Percentiles rank a stretch among this genome's conserved stretches.
Conservation (phyloP, 2,888 invertebrate species). For the Schrankia costaestrigalis region DNA sequence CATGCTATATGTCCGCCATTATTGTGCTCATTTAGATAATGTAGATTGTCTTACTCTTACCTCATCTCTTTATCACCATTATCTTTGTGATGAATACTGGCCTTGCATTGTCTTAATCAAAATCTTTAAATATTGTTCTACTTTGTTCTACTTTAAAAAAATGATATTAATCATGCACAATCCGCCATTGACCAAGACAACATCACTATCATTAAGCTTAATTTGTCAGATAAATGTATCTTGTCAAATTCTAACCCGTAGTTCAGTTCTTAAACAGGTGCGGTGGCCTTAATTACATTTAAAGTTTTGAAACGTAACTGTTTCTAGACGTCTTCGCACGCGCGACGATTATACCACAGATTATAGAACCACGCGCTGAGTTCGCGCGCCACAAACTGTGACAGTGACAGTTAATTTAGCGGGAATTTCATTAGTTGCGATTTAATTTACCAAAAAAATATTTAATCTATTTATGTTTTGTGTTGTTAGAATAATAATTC, state of each 20-base stretch:
- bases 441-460: not conserved
- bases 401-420: slow-evolving; percentile 34
- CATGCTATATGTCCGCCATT: no score
- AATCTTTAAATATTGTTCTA: no score
- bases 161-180: no score
- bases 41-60: no score
- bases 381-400: slow-evolving; percentile 25
- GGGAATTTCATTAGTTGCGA: slow-evolving; percentile 17
- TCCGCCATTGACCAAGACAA: no score
- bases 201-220: no score
- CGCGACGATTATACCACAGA: slow-evolving; percentile 33
- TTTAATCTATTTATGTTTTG: not conserved
- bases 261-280: slow-evolving; percentile 29
- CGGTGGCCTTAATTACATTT: slow-evolving; percentile 32
- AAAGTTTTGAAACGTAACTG: slow-evolving; percentile 17
- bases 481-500: not conserved
- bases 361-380: slow-evolving; percentile 24
- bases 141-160: no score
- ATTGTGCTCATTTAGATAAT: no score
- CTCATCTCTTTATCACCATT: no score
- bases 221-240: slow-evolving; percentile 28
- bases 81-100: no score
- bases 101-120: no score
- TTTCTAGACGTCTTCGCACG: slow-evolving; percentile 30
- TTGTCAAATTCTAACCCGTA: slow-evolving; percentile 10